phyloP scores from a whole-genome alignment of 2,888 invertebrate species.

The Clostera curtula region DNA sequence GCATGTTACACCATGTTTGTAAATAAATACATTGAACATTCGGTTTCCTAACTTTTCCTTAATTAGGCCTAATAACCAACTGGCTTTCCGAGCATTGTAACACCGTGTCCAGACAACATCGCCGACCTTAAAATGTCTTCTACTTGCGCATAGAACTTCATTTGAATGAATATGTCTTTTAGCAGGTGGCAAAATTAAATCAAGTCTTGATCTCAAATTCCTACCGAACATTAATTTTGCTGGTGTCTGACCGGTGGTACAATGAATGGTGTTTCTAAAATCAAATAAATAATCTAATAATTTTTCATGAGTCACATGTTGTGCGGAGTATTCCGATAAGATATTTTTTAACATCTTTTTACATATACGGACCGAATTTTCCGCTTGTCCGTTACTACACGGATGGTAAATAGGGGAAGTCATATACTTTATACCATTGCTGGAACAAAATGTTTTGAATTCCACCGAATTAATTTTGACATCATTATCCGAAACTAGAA shows the following conservation, averaged over 20 bases:
- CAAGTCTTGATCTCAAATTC: constrained; percentile 12
- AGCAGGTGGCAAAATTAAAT: constrained; percentile 7
- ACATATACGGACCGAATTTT: constrained; percentile 11
- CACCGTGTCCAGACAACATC: constrained; percentile 3
- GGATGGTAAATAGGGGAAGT: constrained; percentile 19
- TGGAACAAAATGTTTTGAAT: constrained; percentile 13
- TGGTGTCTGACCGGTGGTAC: constrained; percentile 14
- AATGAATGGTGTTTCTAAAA: constrained; percentile 17
- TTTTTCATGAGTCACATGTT: constrained; percentile 3
- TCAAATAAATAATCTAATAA: constrained; percentile 12
- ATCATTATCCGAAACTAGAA: constrained; percentile 17
- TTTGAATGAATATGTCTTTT: too few relatives aligned
- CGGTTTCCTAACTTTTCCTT: constrained; percentile 2
- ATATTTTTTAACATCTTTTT: constrained; percentile 18
- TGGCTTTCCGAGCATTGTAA: constrained; percentile 2
- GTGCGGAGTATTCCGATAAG: constrained; percentile 4
- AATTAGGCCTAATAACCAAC: constrained; percentile 1
- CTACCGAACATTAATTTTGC: constrained; percentile 18
- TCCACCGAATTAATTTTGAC: constrained; percentile 12
- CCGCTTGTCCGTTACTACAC: constrained; percentile 9
- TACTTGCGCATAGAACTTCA: too few relatives aligned
- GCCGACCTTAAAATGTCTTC: neutral
- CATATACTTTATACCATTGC: constrained; percentile 14
- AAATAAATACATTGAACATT: constrained; percentile 2
- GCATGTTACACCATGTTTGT: too few relatives aligned